These are phyloP conservation scores for Orchesellides sinensis DNA, from an alignment of 2,888 invertebrate genomes.

Conservation along the genomic window DNA sequence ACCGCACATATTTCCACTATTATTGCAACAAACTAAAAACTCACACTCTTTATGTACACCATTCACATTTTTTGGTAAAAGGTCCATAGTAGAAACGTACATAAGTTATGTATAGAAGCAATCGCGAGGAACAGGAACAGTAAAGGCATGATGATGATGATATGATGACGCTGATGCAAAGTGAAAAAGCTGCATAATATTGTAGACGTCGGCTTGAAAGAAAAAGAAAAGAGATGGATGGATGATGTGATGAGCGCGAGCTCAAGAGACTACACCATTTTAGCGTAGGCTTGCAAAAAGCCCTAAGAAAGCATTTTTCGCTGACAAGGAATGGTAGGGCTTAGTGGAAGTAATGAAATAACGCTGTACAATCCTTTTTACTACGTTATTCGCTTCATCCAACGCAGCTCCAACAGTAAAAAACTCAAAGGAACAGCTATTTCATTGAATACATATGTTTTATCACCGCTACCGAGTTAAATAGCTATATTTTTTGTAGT, in stretches of 20 bases:
- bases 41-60: slow-evolving; percentile 21
- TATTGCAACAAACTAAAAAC: slow-evolving; percentile 32
- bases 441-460: too few relatives aligned
- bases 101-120: neutral
- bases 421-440: neutral
- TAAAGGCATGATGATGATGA: slow-evolving; percentile 43
- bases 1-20: slow-evolving; percentile 28
- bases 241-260: slow-evolving; percentile 22
- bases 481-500: too few relatives aligned
- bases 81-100: neutral
- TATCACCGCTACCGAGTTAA: too few relatives aligned
- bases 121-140: too few relatives aligned
- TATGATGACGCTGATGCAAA: slow-evolving; percentile 39
- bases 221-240: slow-evolving; percentile 41
- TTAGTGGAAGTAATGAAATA: neutral
- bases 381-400: too few relatives aligned
- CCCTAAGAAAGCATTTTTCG: slow-evolving; percentile 1
- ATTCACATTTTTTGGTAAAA: slow-evolving; percentile 5
- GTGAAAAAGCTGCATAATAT: slow-evolving; percentile 42
- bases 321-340: neutral
- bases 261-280: slow-evolving; percentile 9
- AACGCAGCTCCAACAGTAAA: neutral
- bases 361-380: neutral
- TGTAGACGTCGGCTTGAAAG: slow-evolving; percentile 34
- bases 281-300: neutral